Base-by-base conservation (phyloP, 2,113 vertebrate genomes). In the Spheniscus mendiculus region DNA sequence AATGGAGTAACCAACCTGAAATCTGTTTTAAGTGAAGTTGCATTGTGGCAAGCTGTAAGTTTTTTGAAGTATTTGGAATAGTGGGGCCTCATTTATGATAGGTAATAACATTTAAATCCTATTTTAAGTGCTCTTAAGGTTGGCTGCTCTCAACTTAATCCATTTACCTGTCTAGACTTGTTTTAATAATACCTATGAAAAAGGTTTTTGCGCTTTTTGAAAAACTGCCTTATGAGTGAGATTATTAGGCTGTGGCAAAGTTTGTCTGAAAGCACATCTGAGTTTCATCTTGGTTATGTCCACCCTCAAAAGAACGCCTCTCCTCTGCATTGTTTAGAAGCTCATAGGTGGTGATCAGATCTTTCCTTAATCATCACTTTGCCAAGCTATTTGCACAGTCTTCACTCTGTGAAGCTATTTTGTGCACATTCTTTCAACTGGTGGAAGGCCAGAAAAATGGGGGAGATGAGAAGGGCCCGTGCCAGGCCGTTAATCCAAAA, bases 381-480 rank as follows among this genome's bases (percentile, higher is more conserved):
- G 36, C 13, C 21, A n/a, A 23, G 53, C 26, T 45, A 2, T 65
- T 82, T 49, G n/a, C 36, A 9, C 25, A 52, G 53, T 30, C 21
- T 45, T 47, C 3, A 3, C 45, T 79, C 36, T n/a, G 13, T 58
- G 38, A 44, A 62, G 36, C 27, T 81, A 2, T 69, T 86, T 18
- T 67, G 11, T 58, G 65, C 15, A 3, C 3, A 1, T 73, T 79
- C 22, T 82, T 52, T 44, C n/a, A 49, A 3, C 5, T 67, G 44
- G 23, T 67, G 53, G 42, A 62, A 88, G 34, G 56, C 61, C 65
- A n/a, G 62, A 89, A 78, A 14, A 66, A 29, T 7, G 29, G 10
- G 13, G 20, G 23, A 42, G 52, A 11, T 5, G 17, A 47, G 63
- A 34, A 42, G 45, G 36, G 59, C 11, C 44, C 0, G 0, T 89